Evolutionary conservation across 2,888 invertebrate genomes (phyloP).

Genomic region (Blera fallax): DNA sequence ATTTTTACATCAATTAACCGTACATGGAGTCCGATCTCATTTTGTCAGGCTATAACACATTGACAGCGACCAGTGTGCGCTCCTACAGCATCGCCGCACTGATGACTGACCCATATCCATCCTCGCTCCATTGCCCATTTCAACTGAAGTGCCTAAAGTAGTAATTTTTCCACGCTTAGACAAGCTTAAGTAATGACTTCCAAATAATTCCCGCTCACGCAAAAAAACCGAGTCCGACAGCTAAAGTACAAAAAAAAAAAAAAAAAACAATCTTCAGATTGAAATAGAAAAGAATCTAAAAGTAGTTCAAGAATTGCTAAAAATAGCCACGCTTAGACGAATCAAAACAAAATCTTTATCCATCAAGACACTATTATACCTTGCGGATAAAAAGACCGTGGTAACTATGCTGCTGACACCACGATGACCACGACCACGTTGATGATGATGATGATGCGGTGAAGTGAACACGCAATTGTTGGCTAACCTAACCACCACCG

Average conservation of each 20-base stretch:
- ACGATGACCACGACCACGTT: not conserved
- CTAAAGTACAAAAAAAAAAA: not conserved
- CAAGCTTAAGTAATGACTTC: conserved; percentile 51
- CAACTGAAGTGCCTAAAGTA: not conserved
- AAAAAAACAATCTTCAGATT: not conserved
- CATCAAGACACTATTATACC: not conserved
- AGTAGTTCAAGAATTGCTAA: conserved; percentile 45
- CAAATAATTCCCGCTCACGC: conserved; percentile 1
- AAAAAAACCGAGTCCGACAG: not conserved
- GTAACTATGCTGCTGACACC: conserved; percentile 11
- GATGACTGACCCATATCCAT: conserved; percentile 19
- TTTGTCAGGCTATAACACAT: not conserved
- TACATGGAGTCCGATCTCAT: not conserved
- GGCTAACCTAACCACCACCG: not conserved
- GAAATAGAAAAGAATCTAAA: conserved; percentile 31
- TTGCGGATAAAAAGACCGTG: conserved; percentile 17
- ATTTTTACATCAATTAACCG: not conserved
- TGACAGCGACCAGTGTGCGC: not conserved
- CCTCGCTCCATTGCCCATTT: not conserved
- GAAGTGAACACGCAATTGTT: conserved; percentile 13
- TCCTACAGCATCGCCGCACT: not conserved
- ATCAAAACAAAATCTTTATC: conserved; percentile 28
- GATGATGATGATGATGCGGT: conserved; percentile 3
- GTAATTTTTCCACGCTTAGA: conserved; percentile 34
- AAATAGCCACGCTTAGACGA: conserved; percentile 24